Evolutionary conservation across 2,797 vertebrate species (phyloP), one percentile per base, ranked within the genome.

Genomic region (Lophotriccus pileatus): DNA sequence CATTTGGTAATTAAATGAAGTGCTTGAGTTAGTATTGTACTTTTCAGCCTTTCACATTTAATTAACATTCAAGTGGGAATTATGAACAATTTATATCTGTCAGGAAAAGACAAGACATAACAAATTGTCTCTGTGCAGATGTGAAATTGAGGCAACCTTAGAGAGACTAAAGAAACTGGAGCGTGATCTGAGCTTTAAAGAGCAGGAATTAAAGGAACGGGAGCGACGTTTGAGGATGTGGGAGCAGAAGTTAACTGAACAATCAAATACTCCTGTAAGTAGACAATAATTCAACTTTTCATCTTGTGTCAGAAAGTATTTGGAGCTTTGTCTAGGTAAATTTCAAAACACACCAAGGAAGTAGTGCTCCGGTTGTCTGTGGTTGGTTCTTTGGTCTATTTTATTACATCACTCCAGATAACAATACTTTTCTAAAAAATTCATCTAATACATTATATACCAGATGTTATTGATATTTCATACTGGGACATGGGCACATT

Each of bases 141-240:
- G 98, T 96, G 99, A 99, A 98, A 99, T 99, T 79, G 99, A 99
- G 97, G 99, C 99, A 79, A 99, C 99, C 50, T 98, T 99, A 53
- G 99, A 99, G 94, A 98, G 99, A 78, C 98, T 99, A 95, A 99
- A 99, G 98, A 99, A 98, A 98, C 98, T 99, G 97, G 99, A 99
- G 98, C 98, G 99, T 94, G 99, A 99, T 97, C 98, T 99, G 98
- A 99, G 99, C 97, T 99, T 98, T 96, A 99, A 99, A 97, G 99
- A 99, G 97, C 99, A 99, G 97, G 99, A 99, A 94, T 98, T 99
- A 91, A 99, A 99, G 97, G 99, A 99, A 95, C 97, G 99, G 88
- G 99, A 99, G 95, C 98, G 98, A 44, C 99, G 98, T 39, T 97
- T 99, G 56, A 99, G 98, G 98, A 99, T 99, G 98, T 99, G 99